Percentiles rank a stretch among this genome's conserved stretches.
Evolutionary conservation across 2,797 vertebrate genomes (phyloP).

Genomic region (Eulemur rubriventer): DNA sequence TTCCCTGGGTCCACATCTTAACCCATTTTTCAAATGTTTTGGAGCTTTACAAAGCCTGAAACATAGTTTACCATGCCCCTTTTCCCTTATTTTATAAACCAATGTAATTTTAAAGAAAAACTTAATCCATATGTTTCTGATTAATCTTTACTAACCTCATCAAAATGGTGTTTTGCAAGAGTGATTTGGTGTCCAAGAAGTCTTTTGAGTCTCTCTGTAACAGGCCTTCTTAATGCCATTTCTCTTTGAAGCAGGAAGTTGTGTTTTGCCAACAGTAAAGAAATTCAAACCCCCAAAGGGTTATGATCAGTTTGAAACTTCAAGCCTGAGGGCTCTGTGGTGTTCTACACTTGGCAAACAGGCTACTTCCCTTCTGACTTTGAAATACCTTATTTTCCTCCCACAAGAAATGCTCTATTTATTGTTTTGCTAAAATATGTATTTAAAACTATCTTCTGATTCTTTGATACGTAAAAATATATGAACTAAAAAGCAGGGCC

Average conservation of each 20-base stretch:
- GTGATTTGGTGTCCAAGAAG: conserved; percentile 67
- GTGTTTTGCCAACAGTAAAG: conserved; percentile 80
- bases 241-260: conserved; percentile 77
- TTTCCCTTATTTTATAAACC: conserved; percentile 57
- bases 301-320: conserved; percentile 74
- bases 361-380: conserved; percentile 54
- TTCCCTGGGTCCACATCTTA: neutral
- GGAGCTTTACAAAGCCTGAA: conserved; percentile 21
- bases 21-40: neutral
- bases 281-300: conserved; percentile 77
- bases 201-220: conserved; percentile 61
- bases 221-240: conserved; percentile 70
- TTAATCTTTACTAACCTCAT: conserved; percentile 74
- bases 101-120: conserved; percentile 66
- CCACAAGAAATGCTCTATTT: conserved; percentile 52
- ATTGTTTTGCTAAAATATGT: conserved; percentile 59
- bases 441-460: conserved; percentile 51
- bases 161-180: conserved; percentile 77
- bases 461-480: conserved; percentile 19
- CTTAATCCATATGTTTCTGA: conserved; percentile 71
- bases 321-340: conserved; percentile 61
- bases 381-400: conserved; percentile 66
- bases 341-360: conserved; percentile 61
- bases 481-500: neutral
- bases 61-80: neutral